A percentile compares a stretch with the other conserved stretches of the same genome.
phyloP scores from a whole-genome alignment of 2,888 invertebrate genomes.

The Pristionchus arcanus region DNA sequence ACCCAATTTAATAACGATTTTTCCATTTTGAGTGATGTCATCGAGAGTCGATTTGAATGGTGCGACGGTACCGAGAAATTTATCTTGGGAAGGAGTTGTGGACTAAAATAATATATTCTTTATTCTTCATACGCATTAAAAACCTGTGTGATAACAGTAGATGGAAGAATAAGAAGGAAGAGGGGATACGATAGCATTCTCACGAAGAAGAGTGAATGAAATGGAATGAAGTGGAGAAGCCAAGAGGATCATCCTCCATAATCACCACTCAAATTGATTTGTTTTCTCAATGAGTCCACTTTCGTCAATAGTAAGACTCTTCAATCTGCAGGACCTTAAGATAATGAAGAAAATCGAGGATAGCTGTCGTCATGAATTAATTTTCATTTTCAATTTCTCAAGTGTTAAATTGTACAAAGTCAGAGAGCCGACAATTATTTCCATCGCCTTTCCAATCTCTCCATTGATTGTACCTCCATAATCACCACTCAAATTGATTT shows the following conservation, averaged over 20 bases:
- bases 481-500: background rate
- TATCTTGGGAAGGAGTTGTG: background rate
- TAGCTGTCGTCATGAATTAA: too few species aligned
- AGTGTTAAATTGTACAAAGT: too few species aligned
- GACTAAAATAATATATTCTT: background rate
- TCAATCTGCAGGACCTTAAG: background rate
- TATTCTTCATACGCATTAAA: too few species aligned
- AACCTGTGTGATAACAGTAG: background rate
- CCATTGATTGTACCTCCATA: background rate
- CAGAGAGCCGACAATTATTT: too few species aligned
- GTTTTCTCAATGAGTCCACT: background rate
- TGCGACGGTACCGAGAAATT: background rate
- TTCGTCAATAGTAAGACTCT: too few species aligned
- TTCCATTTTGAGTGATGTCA: constrained; percentile 37
- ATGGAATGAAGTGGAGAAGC: background rate
- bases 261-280: background rate
- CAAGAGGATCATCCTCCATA: background rate
- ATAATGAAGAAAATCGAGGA: too few species aligned
- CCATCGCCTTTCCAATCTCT: too few species aligned
- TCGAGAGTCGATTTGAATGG: constrained; percentile 32
- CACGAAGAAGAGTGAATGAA: background rate
- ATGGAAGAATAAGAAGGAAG: constrained; percentile 17
- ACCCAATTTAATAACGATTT: constrained; percentile 33
- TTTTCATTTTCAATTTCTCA: too few species aligned
- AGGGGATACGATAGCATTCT: background rate